These are phyloP conservation scores for Tetropium fuscum DNA, from an alignment of 2,888 invertebrate genomes.

Conservation along the genomic window DNA sequence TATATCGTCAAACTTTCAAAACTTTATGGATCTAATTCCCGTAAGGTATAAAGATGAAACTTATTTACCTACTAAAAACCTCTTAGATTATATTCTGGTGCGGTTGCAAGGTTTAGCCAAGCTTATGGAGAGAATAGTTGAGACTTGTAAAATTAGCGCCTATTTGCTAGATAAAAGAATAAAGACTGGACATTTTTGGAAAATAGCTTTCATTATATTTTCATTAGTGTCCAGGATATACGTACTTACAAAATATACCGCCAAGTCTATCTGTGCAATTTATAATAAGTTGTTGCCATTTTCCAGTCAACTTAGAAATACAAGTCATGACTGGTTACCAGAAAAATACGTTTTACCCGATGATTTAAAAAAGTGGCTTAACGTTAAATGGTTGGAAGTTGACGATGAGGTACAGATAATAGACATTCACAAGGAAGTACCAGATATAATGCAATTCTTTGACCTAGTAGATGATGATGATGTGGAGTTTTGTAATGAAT, in stretches of 20 bases:
- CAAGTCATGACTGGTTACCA: conserved; percentile 63
- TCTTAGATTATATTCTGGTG: conserved; percentile 66
- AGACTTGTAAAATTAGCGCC: conserved; percentile 59
- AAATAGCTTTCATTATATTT: conserved; percentile 61
- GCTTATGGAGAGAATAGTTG: conserved; percentile 63
- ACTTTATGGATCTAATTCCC: conserved; percentile 47
- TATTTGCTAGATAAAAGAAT: conserved; percentile 61
- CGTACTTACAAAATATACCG: conserved; percentile 59
- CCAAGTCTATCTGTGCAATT: conserved; percentile 62
- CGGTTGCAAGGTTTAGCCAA: conserved; percentile 66
- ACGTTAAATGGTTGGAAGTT: conserved; percentile 60
- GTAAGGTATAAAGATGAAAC: conserved; percentile 32
- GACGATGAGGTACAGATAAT: conserved; percentile 48
- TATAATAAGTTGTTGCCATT: conserved; percentile 62
- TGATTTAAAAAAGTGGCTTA: conserved; percentile 65
- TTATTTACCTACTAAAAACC: conserved; percentile 65
- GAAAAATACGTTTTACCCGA: conserved; percentile 60
- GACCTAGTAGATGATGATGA: conserved; percentile 50
- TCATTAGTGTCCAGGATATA: conserved; percentile 66
- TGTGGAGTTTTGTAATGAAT: conserved; percentile 53
- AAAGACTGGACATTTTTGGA: conserved; percentile 66
- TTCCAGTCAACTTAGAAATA: conserved; percentile 54
- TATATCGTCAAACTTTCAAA: conserved; percentile 54
- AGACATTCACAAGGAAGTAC: conserved; percentile 40
- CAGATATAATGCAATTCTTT: conserved; percentile 43